phyloP scores from a whole-genome alignment of 1,140 invertebrate genomes.

The Odontomachus brunneus region DNA sequence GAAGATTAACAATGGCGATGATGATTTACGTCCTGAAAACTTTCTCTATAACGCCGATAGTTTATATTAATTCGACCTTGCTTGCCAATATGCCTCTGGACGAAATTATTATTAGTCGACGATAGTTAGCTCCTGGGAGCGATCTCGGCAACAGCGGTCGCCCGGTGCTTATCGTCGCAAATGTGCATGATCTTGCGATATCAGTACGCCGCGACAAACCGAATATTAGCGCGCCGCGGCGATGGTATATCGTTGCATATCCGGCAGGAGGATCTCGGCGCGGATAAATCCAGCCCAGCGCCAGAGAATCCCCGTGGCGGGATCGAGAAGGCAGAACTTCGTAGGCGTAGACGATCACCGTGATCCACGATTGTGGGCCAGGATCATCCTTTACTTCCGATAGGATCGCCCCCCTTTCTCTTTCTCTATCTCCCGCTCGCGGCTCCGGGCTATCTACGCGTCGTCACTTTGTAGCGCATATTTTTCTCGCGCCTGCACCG shows the following conservation, averaged over 20 bases:
- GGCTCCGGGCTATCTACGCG: slow-evolving; percentile 28
- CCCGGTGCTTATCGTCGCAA: slow-evolving; percentile 21
- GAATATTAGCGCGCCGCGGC: slow-evolving; percentile 46
- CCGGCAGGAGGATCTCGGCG: slow-evolving; percentile 49
- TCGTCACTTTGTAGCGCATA: slow-evolving; percentile 52
- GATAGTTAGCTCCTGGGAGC: slow-evolving; percentile 49
- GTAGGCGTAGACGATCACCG: slow-evolving; percentile 82
- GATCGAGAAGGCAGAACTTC: slow-evolving; percentile 55
- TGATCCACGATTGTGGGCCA: slow-evolving; percentile 80
- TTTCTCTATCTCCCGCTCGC: slow-evolving; percentile 9
- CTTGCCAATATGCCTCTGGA: slow-evolving; percentile 10
- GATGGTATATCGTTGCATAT: slow-evolving; percentile 61
- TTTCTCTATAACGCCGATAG: no score
- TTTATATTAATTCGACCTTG: neutral
- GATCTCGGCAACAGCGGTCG: slow-evolving; percentile 4
- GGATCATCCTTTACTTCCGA: slow-evolving; percentile 83
- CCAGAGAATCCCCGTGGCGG: slow-evolving; percentile 39
- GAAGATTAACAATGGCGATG: no score
- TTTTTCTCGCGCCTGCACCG: slow-evolving; percentile 47
- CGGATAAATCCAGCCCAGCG: slow-evolving; percentile 63
- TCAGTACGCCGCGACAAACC: slow-evolving; percentile 41
- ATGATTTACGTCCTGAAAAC: no score
- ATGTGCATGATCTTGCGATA: slow-evolving; percentile 34
- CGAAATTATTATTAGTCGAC: slow-evolving; percentile 40
- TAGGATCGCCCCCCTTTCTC: slow-evolving; percentile 65